phyloP scores from a whole-genome alignment of 2,113 vertebrate species.

The Stictonetta naevosa region DNA sequence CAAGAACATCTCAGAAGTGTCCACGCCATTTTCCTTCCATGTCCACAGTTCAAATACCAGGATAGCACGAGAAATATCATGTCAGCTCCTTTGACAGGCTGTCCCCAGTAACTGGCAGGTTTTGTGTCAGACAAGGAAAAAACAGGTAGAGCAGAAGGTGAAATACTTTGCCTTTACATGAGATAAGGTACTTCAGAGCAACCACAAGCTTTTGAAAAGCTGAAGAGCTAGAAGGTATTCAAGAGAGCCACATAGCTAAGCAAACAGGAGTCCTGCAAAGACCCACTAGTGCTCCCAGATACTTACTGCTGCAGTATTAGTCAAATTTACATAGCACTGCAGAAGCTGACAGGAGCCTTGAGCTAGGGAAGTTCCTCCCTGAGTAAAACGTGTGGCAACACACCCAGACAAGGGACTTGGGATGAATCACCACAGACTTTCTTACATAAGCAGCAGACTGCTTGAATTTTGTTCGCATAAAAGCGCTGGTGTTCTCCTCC shows the following conservation, averaged over 20 bases:
- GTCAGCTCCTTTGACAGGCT: not conserved
- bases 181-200: not conserved
- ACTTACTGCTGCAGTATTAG: not conserved
- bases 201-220: not conserved
- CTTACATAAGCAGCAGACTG: not conserved
- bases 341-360: not conserved
- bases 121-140: not conserved
- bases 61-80: not conserved
- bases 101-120: not conserved
- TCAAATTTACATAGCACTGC: not conserved
- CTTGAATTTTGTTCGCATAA: not conserved
- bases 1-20: not conserved
- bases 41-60: not conserved
- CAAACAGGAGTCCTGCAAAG: not conserved
- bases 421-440: constrained; percentile 25
- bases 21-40: not conserved
- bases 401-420: not conserved
- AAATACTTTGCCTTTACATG: not conserved
- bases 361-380: not conserved
- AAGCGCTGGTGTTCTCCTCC: not conserved
- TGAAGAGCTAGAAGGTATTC: not conserved
- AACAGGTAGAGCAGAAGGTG: not conserved
- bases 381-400: not conserved
- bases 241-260: not conserved
- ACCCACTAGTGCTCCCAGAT: not conserved